phyloP scores from a whole-genome alignment of 2,113 vertebrate species.

The Aphelocoma coerulescens region DNA sequence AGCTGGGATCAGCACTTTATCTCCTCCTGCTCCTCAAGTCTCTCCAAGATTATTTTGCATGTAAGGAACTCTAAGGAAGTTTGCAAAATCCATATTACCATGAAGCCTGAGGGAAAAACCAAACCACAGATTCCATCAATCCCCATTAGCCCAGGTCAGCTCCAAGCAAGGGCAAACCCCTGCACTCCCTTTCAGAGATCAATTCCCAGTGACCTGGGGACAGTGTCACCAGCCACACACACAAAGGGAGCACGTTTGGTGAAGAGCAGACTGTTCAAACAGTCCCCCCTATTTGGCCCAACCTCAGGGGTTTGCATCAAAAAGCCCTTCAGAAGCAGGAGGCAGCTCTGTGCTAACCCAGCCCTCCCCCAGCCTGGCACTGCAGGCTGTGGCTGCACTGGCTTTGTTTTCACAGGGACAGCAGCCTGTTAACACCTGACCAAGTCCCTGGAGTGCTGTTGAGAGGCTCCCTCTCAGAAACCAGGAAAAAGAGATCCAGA shows the following conservation, averaged over 20 bases:
- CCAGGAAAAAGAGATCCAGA: not conserved
- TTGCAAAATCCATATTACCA: not conserved
- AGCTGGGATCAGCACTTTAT: not conserved
- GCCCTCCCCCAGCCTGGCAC: fast-evolving
- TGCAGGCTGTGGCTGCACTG: not conserved
- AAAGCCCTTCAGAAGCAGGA: not conserved
- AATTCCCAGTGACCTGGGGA: not conserved
- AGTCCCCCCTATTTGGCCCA: not conserved
- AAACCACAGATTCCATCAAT: not conserved
- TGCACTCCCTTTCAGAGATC: not conserved
- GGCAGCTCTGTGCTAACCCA: not conserved
- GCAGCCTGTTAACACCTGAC: not conserved
- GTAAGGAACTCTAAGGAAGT: not conserved
- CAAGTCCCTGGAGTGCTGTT: not conserved
- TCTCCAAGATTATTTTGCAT: not conserved
- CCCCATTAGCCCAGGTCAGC: not conserved
- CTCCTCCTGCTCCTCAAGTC: not conserved
- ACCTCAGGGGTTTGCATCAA: not conserved
- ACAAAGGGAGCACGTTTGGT: not conserved
- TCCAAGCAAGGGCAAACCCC: not conserved
- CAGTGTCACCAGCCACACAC: not conserved
- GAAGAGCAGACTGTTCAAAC: not conserved
- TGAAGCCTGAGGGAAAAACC: not conserved
- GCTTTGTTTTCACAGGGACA: not conserved
- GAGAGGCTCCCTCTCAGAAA: not conserved